phyloP scores from a whole-genome alignment of 2,797 vertebrate species.

The Poliocrania exsul region DNA sequence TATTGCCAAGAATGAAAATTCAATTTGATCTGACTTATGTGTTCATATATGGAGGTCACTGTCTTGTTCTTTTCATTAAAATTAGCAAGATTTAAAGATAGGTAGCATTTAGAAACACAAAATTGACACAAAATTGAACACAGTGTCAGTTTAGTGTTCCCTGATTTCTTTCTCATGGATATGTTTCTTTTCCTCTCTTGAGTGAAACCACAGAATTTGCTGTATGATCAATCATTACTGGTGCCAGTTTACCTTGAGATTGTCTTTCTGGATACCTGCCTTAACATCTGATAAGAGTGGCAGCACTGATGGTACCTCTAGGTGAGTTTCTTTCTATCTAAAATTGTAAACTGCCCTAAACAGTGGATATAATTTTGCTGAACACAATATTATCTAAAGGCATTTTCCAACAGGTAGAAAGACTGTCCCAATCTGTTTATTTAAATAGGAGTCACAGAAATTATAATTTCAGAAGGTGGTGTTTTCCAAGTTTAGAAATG shows the following conservation, averaged over 20 bases:
- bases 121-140: neutral
- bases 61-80: neutral
- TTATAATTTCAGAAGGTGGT: rapidly evolving
- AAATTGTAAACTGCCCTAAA: neutral
- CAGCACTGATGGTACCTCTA: neutral
- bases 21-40: neutral
- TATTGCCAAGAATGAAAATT: rapidly evolving
- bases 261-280: neutral
- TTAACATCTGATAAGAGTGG: neutral
- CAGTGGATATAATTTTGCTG: neutral
- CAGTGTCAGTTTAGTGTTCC: neutral
- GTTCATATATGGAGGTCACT: neutral
- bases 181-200: neutral
- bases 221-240: neutral
- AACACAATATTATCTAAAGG: neutral
- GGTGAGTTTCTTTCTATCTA: neutral
- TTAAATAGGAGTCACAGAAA: neutral
- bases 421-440: neutral
- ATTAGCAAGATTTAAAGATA: neutral
- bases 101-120: neutral
- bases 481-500: neutral
- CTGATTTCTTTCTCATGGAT: neutral
- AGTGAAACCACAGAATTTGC: neutral
- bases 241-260: neutral
- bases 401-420: neutral